Percentiles rank a stretch among this genome's conserved stretches.
phyloP scores from a whole-genome alignment of 37 sponge, comb jelly and placozoan species.

The Ephydatia muelleri region DNA sequence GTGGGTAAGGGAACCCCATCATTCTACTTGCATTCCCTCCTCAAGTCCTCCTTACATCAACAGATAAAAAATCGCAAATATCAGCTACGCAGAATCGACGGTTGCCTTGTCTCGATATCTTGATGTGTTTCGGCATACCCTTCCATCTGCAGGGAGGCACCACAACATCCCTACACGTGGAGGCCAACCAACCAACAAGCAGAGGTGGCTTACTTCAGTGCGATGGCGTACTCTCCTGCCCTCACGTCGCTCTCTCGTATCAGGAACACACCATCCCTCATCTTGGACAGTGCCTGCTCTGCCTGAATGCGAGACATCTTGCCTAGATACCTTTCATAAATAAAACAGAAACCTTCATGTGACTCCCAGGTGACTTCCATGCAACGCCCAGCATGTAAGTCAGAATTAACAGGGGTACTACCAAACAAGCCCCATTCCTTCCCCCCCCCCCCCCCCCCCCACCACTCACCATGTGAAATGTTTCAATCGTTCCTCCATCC shows the following conservation, averaged over 20 bases:
- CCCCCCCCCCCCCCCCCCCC: too few relatives aligned
- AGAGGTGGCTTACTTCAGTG: conserved; percentile 62
- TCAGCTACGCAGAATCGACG: conserved; percentile 72
- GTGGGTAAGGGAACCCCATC: neutral
- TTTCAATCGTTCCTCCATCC: too few relatives aligned
- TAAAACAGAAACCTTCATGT: too few relatives aligned
- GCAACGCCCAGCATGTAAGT: too few relatives aligned
- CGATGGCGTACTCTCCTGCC: conserved; percentile 86
- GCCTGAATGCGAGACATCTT: conserved; percentile 81
- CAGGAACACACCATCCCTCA: conserved; percentile 78
- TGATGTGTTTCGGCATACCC: conserved; percentile 83
- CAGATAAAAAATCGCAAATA: conserved; percentile 62
- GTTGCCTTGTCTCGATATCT: conserved; percentile 56
- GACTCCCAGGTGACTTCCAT: too few relatives aligned
- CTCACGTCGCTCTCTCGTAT: conserved; percentile 90
- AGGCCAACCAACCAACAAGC: neutral
- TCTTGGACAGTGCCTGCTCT: conserved; percentile 54
- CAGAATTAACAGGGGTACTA: too few relatives aligned
- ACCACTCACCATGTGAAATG: too few relatives aligned
- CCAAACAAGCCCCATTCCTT: too few relatives aligned
- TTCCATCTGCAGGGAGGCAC: conserved; percentile 58
- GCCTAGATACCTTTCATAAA: conserved; percentile 71
- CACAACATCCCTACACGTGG: neutral
- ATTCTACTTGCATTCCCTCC: neutral
- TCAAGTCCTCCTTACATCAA: conserved; percentile 23